Conservation (phyloP, 2,888 invertebrate species). For the Drosophila rellima region DNA sequence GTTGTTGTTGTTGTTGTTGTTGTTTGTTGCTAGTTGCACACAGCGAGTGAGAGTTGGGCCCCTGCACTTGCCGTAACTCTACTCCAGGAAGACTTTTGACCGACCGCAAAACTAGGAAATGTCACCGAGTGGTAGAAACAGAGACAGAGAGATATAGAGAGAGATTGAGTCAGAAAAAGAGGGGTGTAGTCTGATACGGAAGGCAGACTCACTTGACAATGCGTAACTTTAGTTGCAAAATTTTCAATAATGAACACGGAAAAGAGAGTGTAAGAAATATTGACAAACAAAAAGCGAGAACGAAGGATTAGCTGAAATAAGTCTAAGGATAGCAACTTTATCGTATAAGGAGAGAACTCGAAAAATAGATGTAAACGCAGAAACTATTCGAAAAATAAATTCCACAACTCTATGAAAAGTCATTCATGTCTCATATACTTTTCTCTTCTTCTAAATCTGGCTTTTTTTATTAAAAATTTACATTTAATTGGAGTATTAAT, state of each 20-base stretch:
- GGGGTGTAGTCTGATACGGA: constrained; percentile 25
- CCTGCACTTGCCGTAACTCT: constrained; percentile 79
- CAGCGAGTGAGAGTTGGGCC: constrained; percentile 44
- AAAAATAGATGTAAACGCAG: no score
- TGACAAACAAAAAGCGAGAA: not conserved
- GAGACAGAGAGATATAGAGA: not conserved
- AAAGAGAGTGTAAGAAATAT: not conserved
- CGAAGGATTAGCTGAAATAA: no score
- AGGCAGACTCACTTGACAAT: constrained; percentile 30
- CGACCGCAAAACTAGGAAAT: constrained; percentile 79
- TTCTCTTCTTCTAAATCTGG: not conserved
- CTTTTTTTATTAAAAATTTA: no score
- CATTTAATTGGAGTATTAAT: no score
- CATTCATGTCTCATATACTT: no score
- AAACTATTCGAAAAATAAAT: no score
- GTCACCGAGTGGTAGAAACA: constrained; percentile 50
- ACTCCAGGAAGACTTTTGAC: constrained; percentile 82
- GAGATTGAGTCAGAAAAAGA: not conserved
- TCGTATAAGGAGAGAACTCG: no score
- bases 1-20: constrained; percentile 13
- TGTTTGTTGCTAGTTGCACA: constrained; percentile 14
- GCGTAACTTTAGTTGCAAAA: constrained; percentile 16
- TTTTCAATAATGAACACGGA: not conserved
- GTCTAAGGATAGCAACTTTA: no score
- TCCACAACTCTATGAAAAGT: no score